A percentile compares a stretch with the other conserved stretches of the same genome.
Conservation (phyloP, 2,113 vertebrate species). For the Petromus typicus region DNA sequence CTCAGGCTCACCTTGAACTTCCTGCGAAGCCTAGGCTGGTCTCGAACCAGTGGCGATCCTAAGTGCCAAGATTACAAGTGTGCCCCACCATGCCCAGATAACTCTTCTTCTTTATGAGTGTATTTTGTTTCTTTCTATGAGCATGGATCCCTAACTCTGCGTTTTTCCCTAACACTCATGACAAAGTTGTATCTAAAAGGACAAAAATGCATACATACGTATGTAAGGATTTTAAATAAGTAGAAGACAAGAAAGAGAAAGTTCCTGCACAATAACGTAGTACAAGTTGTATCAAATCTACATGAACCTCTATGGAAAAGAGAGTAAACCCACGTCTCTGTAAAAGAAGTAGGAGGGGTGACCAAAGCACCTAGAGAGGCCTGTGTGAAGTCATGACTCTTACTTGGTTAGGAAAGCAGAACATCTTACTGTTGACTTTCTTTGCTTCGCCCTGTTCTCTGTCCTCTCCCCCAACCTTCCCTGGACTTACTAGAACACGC, state of each 20-base stretch:
- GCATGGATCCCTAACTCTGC: not conserved
- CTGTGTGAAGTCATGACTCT: accelerated
- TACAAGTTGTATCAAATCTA: accelerated
- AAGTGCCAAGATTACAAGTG: not conserved
- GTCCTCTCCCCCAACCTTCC: too few relatives aligned
- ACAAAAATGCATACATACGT: not conserved
- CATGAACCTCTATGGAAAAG: accelerated
- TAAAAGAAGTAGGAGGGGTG: accelerated
- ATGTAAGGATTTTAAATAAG: not conserved
- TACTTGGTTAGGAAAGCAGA: too few relatives aligned
- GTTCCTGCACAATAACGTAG: accelerated
- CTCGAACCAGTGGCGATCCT: not conserved
- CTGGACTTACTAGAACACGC: accelerated
- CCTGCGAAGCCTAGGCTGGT: not conserved
- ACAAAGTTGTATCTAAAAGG: not conserved
- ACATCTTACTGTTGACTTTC: not conserved
- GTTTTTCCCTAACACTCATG: not conserved
- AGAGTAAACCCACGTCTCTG: too few relatives aligned
- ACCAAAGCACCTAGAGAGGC: accelerated
- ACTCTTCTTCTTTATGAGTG: too few relatives aligned
- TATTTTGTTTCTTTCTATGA: not conserved
- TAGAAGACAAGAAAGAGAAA: not conserved
- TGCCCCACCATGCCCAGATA: not conserved
- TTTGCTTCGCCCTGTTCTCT: not conserved
- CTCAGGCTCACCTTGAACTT: not conserved